Base-by-base conservation (phyloP, 2,797 vertebrate species). In the Artibeus jamaicensis region DNA sequence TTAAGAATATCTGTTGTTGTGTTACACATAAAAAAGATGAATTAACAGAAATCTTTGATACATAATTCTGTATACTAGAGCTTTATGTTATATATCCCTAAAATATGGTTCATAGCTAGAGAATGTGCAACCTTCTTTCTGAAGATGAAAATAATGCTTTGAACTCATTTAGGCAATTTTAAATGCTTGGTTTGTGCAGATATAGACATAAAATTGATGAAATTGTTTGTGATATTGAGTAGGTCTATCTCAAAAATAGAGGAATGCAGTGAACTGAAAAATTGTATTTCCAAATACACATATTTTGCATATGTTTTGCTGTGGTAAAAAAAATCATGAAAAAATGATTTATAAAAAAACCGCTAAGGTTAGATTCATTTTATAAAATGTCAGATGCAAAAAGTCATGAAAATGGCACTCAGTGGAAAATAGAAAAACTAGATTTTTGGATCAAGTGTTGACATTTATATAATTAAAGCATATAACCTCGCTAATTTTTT, bases 181-280 rank as follows among this genome's bases (percentile, higher is more conserved):
- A 85, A 84, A 44, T 42, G 70, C 21, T 74, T 94, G 34, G 11
- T 19, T 88, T 79, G 59, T 44, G 32, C 16, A 86, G 24, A 77
- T 70, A 74, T 44, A 18, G 32, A 32, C 29, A 32, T 0, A 82
- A 32, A 86, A 81, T 10, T 91, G 59, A 95, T 70, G 26, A 86
- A 90, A 81, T 22, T 84, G 9, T 50, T 26, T 85, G 46, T 46
- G 19, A 86, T 92, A 92, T 44, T 26, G 24, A 86, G 67, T 59
- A 92, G 32, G 22, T 84, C 16, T 90, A 73, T 16, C 24, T 82
- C 53, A 82, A 73, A 92, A 93, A 83, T 29, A 53, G 15, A 88
- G 92, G 92, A 91, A 93, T n/a, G 48, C 7, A 67, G 5, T 89
- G 57, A 87, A 85, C 22, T 82, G 39, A 62, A 92, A 89, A 93